A percentile compares a stretch with the other conserved stretches of the same genome.
phyloP scores from a whole-genome alignment of 2,797 vertebrate genomes.

The Rhynchonycteris naso region DNA sequence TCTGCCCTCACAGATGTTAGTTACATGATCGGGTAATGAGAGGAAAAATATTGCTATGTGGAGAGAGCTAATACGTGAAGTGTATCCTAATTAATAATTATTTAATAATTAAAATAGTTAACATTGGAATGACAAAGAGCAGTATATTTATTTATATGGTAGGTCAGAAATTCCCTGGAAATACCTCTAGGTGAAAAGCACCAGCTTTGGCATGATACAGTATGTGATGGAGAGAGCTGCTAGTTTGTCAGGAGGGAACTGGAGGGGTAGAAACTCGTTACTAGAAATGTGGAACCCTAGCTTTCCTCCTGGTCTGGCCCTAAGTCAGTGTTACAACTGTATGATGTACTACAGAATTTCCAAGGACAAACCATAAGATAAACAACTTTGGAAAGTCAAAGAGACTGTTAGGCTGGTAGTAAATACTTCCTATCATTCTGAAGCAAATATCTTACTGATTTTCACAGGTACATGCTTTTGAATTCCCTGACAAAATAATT shows the following conservation, averaged over 20 bases:
- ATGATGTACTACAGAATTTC: background rate
- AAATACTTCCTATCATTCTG: slow-evolving; percentile 35
- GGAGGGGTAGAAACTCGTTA: background rate
- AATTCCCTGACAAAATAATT: slow-evolving; percentile 34
- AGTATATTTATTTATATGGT: background rate
- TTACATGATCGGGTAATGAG: background rate
- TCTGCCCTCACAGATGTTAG: background rate
- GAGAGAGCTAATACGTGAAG: slow-evolving; percentile 9
- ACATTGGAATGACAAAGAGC: background rate
- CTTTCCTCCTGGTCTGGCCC: background rate
- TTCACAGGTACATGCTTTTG: slow-evolving; percentile 4
- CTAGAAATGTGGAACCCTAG: background rate
- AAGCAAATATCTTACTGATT: background rate
- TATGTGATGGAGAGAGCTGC: background rate
- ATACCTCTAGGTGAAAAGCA: background rate
- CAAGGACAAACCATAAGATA: background rate
- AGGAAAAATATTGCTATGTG: background rate
- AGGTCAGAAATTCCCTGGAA: background rate
- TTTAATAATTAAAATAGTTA: slow-evolving; percentile 5
- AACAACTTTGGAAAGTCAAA: background rate
- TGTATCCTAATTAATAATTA: background rate
- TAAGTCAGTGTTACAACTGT: background rate
- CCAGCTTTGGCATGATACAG: background rate
- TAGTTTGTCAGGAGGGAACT: background rate
- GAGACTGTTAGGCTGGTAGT: background rate